Percentiles rank a stretch among this genome's conserved stretches.
Conservation (phyloP, 2,797 vertebrate species). For the Sebastes oblongus region DNA sequence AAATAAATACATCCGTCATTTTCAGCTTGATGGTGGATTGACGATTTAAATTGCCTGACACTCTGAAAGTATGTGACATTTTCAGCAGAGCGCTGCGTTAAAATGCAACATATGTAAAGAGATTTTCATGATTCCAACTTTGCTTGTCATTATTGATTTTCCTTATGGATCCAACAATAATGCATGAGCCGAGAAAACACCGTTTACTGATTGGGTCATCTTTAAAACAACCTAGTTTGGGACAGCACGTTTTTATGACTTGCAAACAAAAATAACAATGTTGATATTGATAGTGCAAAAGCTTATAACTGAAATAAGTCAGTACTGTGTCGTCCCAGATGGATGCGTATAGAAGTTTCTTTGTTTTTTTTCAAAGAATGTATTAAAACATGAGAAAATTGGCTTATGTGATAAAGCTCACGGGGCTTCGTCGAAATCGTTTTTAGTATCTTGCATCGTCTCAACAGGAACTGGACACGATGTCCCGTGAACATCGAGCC, state of each 20-base stretch:
- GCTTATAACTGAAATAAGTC: neutral
- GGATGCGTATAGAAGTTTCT: neutral
- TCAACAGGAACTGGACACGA: neutral
- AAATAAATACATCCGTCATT: constrained; percentile 6
- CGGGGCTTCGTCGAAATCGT: neutral
- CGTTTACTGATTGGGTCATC: neutral
- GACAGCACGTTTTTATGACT: neutral
- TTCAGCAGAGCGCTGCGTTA: neutral
- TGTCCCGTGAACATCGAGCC: neutral
- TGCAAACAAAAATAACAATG: neutral
- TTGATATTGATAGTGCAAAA: neutral
- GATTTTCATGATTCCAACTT: constrained; percentile 4
- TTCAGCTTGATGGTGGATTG: neutral
- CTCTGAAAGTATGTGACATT: constrained; percentile 15
- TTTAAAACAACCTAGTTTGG: neutral
- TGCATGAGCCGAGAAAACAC: neutral
- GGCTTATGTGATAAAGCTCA: neutral
- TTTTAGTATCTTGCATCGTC: neutral
- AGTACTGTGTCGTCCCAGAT: neutral
- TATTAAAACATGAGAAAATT: neutral
- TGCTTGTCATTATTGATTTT: neutral
- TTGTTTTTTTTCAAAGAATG: neutral
- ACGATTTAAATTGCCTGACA: neutral
- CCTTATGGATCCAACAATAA: neutral
- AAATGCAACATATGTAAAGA: constrained; percentile 1